Evolutionary conservation across 2,797 vertebrate species (phyloP).

Genomic region (Kryptopterus vitreolus): DNA sequence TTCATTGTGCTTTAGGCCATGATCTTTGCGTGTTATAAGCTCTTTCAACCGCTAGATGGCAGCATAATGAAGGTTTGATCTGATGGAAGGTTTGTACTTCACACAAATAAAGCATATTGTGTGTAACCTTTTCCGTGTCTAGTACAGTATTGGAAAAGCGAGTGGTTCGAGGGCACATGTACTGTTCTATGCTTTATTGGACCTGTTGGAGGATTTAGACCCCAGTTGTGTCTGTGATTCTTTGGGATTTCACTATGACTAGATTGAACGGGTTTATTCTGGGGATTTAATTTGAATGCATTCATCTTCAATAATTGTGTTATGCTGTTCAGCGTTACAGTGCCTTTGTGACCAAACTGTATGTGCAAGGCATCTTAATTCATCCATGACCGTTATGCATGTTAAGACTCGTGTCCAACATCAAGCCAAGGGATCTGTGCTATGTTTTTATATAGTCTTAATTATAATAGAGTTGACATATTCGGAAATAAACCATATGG

Average conservation of each 20-base stretch:
- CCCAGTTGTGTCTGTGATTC: neutral
- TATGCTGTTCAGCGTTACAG: neutral
- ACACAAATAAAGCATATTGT: neutral
- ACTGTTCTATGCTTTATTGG: slow-evolving; percentile 17
- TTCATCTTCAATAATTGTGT: neutral
- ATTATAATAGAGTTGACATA: no score
- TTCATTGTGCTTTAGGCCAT: neutral
- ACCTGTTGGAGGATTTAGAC: slow-evolving; percentile 23
- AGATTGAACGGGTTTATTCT: neutral
- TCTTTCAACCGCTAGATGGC: slow-evolving; percentile 23
- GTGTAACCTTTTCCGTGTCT: neutral
- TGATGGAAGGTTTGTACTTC: neutral
- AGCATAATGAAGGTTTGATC: neutral
- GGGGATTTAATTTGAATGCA: neutral
- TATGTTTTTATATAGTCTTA: no score
- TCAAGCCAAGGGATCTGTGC: no score
- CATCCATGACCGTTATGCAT: no score
- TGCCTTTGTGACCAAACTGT: no score
- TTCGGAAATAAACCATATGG: no score
- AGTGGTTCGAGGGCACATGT: neutral
- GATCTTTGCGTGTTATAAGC: neutral
- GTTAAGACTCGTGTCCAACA: no score
- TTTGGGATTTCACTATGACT: neutral
- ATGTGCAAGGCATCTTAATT: no score
- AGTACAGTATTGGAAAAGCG: neutral